Conservation (phyloP, 2,797 vertebrate genomes). For the Eospalax fontanierii region DNA sequence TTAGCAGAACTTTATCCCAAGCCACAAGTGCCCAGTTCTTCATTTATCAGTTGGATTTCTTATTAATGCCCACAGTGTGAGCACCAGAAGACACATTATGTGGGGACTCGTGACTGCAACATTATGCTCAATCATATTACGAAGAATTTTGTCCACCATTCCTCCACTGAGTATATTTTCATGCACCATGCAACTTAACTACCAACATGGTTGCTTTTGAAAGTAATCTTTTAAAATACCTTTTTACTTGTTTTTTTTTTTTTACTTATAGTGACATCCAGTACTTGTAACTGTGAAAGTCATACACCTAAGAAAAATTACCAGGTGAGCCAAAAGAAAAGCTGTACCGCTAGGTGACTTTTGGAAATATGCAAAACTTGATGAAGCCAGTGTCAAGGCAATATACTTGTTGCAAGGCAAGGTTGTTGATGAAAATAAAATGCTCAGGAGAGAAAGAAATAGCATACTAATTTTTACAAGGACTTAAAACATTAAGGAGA, state of each 20-base stretch:
- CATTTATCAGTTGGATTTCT: not conserved
- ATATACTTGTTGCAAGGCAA: constrained; percentile 19
- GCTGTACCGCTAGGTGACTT: not conserved
- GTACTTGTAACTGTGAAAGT: constrained; percentile 39
- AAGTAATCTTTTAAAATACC: constrained; percentile 60
- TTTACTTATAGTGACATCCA: constrained; percentile 40
- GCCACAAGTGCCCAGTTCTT: not conserved
- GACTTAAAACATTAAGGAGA: constrained; percentile 33
- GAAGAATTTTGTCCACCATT: not conserved
- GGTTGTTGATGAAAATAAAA: constrained; percentile 30
- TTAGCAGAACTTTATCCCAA: not conserved
- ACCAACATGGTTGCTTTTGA: constrained; percentile 53
- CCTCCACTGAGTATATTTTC: constrained; percentile 24
- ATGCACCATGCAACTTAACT: not conserved
- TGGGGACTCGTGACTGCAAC: not conserved
- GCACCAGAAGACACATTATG: not conserved
- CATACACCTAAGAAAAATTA: constrained; percentile 61
- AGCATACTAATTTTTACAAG: not conserved
- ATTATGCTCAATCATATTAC: not conserved
- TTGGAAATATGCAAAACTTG: constrained; percentile 41
- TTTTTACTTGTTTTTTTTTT: constrained; percentile 39
- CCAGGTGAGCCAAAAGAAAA: constrained; percentile 29
- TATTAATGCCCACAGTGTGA: not conserved
- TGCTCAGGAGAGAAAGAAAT: constrained; percentile 15
- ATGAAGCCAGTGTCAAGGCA: not conserved